These are phyloP conservation scores for Heliconius ethilla DNA, from an alignment of 2,888 invertebrate genomes.

Conservation along the genomic window DNA sequence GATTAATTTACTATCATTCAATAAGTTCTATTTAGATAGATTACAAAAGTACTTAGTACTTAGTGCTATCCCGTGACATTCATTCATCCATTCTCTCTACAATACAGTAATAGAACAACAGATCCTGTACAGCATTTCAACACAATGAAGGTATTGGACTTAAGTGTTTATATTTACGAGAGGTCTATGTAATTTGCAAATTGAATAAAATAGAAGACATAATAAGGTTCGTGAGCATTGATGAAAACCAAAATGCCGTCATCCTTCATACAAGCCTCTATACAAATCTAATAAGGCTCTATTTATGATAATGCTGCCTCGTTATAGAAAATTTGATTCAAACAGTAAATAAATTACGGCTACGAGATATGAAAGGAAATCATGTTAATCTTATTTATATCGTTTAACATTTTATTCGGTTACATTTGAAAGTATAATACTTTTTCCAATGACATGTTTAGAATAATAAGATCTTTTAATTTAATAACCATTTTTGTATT, in stretches of 20 bases:
- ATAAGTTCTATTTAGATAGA: neutral
- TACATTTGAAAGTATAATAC: constrained; percentile 27
- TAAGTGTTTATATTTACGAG: neutral
- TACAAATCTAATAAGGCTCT: constrained; percentile 29
- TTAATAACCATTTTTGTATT: no score
- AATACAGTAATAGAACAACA: neutral
- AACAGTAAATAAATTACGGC: constrained; percentile 29
- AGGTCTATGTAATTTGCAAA: neutral
- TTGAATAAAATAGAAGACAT: neutral
- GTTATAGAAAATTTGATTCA: constrained; percentile 23
- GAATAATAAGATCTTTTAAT: constrained; percentile 3
- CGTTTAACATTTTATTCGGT: constrained; percentile 23
- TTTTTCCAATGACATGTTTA: neutral
- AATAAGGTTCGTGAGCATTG: neutral
- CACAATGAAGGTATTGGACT: neutral
- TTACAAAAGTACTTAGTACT: neutral
- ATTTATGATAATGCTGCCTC: constrained; percentile 34
- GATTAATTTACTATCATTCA: neutral
- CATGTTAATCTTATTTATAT: constrained; percentile 18
- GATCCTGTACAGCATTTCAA: neutral
- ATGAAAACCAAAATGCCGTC: neutral
- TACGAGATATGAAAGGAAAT: constrained; percentile 28
- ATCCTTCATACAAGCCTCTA: constrained; percentile 14
- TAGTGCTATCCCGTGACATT: neutral
- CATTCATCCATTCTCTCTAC: neutral